Base-by-base conservation (phyloP, 2,888 invertebrate species). In the Eupithecia exiguata region DNA sequence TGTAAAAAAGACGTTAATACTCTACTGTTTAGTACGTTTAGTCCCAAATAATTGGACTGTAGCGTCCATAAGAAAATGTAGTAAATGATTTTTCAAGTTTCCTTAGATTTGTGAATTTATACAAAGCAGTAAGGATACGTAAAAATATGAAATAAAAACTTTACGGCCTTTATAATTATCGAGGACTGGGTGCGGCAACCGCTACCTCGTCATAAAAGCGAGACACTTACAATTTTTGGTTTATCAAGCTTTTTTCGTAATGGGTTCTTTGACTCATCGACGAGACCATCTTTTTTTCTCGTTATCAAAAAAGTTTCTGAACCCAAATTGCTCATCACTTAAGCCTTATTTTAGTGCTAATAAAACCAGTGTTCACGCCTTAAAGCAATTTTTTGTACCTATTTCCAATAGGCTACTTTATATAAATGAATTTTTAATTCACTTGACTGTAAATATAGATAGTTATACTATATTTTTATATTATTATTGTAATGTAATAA, bases 401-500 rank as follows among this genome's bases (percentile, higher is more conserved):
- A 82, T 84, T 83, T 83, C 78, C 70, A 80, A 83, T 76, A 78
- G 82, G 83, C 84, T 53, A 53, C 21, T 85, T 84, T 83, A 67
- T 69, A 69, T 84, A 87, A 87, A 87, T 88, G 88, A 88, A 86
- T 88, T 89, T 89, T 86, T 88, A 85, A 73, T 77, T 89, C 89
- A 87, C 78, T 84, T 83, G 84, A 85, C 82, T 94, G 93, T 94
- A 93, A 89, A 93, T 93, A 94, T 92, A 91, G 90, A 91, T 87
- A 84, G 85, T 86, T 92, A 93, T 92, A 92, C 87, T 92, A 93
- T 92, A 92, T 93, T 94, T 93, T 93, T 93, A 91, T 93, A 93
- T 89, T 89, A 91, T 91, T 89, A 86, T 87, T 81, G 80, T 81
- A 88, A 88, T 87, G 80, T 80, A 88, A 88, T 87, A 85, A 84